phyloP scores from a whole-genome alignment of 1,140 invertebrate species.

The Saxidomus purpurata region DNA sequence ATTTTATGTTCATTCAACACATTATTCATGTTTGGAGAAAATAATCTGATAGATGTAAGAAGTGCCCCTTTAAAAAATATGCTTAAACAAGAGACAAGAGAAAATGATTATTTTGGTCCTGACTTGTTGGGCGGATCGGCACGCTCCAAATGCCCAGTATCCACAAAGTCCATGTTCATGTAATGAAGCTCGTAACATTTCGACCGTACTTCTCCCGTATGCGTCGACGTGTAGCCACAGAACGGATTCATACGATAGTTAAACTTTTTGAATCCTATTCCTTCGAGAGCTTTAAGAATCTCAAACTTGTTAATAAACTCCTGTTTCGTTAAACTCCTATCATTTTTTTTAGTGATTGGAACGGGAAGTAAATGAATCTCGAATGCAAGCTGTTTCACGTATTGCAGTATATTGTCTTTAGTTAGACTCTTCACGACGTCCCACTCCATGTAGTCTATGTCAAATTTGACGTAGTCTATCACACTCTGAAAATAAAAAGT shows the following conservation, averaged over 20 bases:
- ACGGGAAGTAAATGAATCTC: conserved; percentile 23
- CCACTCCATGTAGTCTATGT: conserved; percentile 45
- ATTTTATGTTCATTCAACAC: no score
- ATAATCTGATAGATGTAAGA: no score
- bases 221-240: not conserved
- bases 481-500: conserved; percentile 24
- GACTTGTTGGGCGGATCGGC: not conserved
- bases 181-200: conserved; percentile 49
- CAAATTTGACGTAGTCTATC: conserved; percentile 56
- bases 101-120: no score
- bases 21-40: no score
- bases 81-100: no score
- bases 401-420: conserved; percentile 11
- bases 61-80: no score
- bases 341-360: not conserved
- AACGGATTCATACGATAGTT: conserved; percentile 54
- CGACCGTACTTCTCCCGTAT: not conserved
- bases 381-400: conserved; percentile 53
- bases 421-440: not conserved
- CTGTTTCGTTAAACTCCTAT: not conserved
- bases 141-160: conserved; percentile 22
- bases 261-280: conserved; percentile 44
- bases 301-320: conserved; percentile 45
- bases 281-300: conserved; percentile 22
- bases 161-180: conserved; percentile 48